Conservation (phyloP, 1,140 invertebrate species). For the Pseudobourletiella spinata region DNA sequence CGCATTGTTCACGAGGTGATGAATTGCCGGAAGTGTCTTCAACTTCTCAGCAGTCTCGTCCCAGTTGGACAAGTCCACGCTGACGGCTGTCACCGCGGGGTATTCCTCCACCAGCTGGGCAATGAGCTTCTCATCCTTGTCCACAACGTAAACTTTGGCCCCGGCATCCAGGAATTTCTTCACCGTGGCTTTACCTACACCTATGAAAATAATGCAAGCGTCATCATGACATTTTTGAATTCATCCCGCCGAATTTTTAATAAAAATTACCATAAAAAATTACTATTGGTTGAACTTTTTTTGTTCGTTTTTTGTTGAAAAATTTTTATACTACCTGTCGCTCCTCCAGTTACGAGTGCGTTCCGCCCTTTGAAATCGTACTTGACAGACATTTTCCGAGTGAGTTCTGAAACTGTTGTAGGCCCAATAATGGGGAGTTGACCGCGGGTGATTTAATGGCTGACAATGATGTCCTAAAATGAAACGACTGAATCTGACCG, state of each 20-base stretch:
- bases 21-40: slow-evolving; percentile 22
- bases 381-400: not conserved
- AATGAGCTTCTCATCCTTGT: slow-evolving; percentile 40
- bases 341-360: slow-evolving; percentile 10
- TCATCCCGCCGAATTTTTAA: no score
- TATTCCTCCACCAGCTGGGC: slow-evolving; percentile 39
- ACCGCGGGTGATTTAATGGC: no score
- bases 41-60: slow-evolving; percentile 18
- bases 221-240: not conserved
- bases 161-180: slow-evolving; percentile 39
- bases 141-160: slow-evolving; percentile 42
- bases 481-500: no score
- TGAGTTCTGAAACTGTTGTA: no score
- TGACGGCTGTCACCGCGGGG: slow-evolving; percentile 19
- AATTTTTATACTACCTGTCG: slow-evolving; percentile 6
- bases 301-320: not conserved
- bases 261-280: no score
- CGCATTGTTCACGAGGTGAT: slow-evolving; percentile 27
- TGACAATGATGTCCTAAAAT: no score
- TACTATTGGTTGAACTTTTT: no score
- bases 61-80: slow-evolving; percentile 33
- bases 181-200: slow-evolving; percentile 40
- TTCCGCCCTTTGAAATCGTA: slow-evolving; percentile 1
- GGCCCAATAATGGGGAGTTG: no score
- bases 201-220: slow-evolving; percentile 17